Percentiles rank a stretch among this genome's conserved stretches.
Conservation (phyloP, 2,888 invertebrate species). For the Campoplex capitator region DNA sequence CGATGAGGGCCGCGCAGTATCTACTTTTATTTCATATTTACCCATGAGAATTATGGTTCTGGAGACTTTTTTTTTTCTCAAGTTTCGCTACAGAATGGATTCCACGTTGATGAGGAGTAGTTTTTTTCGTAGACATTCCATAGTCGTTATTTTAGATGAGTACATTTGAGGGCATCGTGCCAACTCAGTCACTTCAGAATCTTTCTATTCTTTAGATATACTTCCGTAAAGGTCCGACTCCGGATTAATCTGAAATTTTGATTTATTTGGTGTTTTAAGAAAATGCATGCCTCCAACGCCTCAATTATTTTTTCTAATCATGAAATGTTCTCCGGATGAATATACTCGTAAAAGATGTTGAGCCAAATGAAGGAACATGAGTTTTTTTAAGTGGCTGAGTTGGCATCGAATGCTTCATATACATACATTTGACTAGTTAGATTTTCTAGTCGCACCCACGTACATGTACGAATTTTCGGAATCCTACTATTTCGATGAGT, state of each 20-base stretch:
- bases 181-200: too few species aligned
- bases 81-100: slow-evolving; percentile 56
- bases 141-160: slow-evolving; percentile 46
- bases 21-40: slow-evolving; percentile 2
- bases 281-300: too few species aligned
- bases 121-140: slow-evolving; percentile 43
- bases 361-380: too few species aligned
- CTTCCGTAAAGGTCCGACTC: too few species aligned
- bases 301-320: too few species aligned
- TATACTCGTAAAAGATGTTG: too few species aligned
- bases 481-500: slow-evolving; percentile 42
- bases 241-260: too few species aligned
- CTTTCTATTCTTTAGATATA: too few species aligned
- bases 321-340: too few species aligned
- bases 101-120: slow-evolving; percentile 43
- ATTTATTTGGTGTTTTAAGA: too few species aligned
- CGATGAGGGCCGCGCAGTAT: slow-evolving; percentile 41
- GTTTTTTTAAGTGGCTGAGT: too few species aligned
- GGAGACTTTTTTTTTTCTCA: not conserved
- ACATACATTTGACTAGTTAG: slow-evolving; percentile 32
- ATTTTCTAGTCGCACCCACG: slow-evolving; percentile 38
- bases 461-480: slow-evolving; percentile 46
- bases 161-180: slow-evolving; percentile 1
- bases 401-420: not conserved
- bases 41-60: slow-evolving; percentile 39